Evolutionary conservation across 2,888 invertebrate genomes (phyloP).

Genomic region (Himalopsyche anomala): DNA sequence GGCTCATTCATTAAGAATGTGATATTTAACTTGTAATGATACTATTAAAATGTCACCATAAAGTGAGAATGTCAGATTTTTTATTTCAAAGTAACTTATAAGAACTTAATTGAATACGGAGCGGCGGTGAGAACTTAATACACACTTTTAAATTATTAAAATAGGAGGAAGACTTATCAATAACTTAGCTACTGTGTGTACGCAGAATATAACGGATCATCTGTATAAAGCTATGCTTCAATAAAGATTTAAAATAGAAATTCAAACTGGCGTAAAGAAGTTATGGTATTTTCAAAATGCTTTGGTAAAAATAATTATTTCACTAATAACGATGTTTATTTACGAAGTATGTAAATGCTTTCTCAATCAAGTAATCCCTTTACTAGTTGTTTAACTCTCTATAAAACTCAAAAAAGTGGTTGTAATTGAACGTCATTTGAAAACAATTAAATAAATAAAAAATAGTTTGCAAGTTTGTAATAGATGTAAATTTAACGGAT

Average conservation of each 20-base stretch:
- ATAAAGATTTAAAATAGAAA: neutral
- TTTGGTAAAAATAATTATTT: no score
- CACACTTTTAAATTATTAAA: neutral
- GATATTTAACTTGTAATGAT: neutral
- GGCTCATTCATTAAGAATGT: neutral
- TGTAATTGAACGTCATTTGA: no score
- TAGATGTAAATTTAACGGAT: no score
- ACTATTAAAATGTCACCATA: neutral
- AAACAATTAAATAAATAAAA: no score
- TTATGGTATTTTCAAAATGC: no score
- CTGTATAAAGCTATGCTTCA: neutral
- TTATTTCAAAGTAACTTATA: neutral
- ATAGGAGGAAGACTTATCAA: neutral
- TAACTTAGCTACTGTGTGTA: neutral
- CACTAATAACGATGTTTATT: no score
- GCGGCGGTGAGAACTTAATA: neutral
- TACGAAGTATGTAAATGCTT: no score
- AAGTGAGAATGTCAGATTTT: neutral
- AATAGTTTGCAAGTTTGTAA: no score
- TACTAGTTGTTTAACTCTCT: no score
- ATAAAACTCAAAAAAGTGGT: no score
- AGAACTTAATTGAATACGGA: neutral
- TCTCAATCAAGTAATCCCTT: no score
- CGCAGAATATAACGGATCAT: neutral
- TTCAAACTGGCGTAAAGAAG: neutral